A percentile compares a stretch with the other conserved stretches of the same genome.
Evolutionary conservation across 2,888 invertebrate species (phyloP).

Genomic region (Brassicogethes aeneus): DNA sequence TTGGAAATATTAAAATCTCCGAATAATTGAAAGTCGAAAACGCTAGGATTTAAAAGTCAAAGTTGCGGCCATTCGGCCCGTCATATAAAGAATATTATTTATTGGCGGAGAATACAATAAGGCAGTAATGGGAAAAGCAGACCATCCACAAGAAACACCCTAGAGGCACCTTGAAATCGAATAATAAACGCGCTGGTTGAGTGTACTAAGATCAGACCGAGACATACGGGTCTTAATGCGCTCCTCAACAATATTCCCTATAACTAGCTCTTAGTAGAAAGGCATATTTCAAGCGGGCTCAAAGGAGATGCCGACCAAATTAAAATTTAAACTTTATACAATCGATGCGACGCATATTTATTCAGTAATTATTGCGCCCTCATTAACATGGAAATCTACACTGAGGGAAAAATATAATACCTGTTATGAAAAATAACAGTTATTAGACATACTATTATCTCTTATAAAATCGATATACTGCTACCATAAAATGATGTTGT

Average conservation of each 20-base stretch:
- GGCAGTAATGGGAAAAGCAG: constrained; percentile 36
- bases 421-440: too few species aligned
- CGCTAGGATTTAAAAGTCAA: constrained; percentile 25
- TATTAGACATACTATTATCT: too few species aligned
- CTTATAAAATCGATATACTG: too few species aligned
- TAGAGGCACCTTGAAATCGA: constrained; percentile 8
- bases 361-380: constrained; percentile 33
- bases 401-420: too few species aligned
- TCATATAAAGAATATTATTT: constrained; percentile 42
- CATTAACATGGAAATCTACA: constrained; percentile 16
- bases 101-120: constrained; percentile 40
- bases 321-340: constrained; percentile 32
- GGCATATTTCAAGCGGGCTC: constrained; percentile 26
- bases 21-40: constrained; percentile 33
- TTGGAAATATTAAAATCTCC: constrained; percentile 32
- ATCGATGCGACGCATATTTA: constrained; percentile 32
- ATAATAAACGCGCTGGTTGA: constrained; percentile 16
- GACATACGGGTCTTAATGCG: constrained; percentile 31
- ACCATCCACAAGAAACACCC: constrained; percentile 14
- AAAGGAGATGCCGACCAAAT: constrained; percentile 34
- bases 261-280: constrained; percentile 30
- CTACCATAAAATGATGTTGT: too few species aligned
- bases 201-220: constrained; percentile 26
- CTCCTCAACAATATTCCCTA: constrained; percentile 32
- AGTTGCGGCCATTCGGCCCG: constrained; percentile 26